A percentile compares a stretch with the other conserved stretches of the same genome.
Evolutionary conservation across 30 jellyfish, hydroid and myxozoan genomes (phyloP).

Genomic region (Calvadosia cruxmelitensis): DNA sequence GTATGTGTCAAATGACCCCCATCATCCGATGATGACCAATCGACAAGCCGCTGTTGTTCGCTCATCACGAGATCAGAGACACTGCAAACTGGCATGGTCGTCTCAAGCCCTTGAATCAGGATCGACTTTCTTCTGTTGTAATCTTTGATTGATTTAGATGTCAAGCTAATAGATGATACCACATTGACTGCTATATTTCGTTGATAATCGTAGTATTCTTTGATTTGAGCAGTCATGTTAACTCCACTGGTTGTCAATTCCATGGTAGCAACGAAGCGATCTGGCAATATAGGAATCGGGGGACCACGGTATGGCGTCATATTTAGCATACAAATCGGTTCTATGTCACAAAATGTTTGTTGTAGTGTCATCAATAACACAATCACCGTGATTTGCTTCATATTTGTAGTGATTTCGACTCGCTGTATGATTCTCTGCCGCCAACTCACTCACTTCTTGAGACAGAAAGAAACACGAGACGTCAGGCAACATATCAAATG

Average conservation of each 20-base stretch:
- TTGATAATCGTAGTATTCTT: not conserved
- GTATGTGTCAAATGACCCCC: not conserved
- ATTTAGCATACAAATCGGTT: not conserved
- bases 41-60: not conserved
- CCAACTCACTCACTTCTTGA: too few relatives aligned
- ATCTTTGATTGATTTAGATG: not conserved
- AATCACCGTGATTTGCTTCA: too few relatives aligned
- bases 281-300: not conserved
- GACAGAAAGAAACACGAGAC: too few relatives aligned
- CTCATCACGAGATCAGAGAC: not conserved
- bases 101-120: not conserved
- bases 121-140: not conserved
- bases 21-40: not conserved
- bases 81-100: not conserved
- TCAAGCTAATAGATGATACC: not conserved
- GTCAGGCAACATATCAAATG: too few relatives aligned
- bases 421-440: too few relatives aligned
- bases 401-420: too few relatives aligned
- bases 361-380: too few relatives aligned
- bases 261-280: not conserved
- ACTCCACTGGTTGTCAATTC: not conserved
- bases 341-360: not conserved
- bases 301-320: not conserved
- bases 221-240: not conserved
- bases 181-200: not conserved